These are phyloP conservation scores for Malurus leucopterus DNA, from an alignment of 2,797 vertebrate species.

Conservation along the genomic window DNA sequence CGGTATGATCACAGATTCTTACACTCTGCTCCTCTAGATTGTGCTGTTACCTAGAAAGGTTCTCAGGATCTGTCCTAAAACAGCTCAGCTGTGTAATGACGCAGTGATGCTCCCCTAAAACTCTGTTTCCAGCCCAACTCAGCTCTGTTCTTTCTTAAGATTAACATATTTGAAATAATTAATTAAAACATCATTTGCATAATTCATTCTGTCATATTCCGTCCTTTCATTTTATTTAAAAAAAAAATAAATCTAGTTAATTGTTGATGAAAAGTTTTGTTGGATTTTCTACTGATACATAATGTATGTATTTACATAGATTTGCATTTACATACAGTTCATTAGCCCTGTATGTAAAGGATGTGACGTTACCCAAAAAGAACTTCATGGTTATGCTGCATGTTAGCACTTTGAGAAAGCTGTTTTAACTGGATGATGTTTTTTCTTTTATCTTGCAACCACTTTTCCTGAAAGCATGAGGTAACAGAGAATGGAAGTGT, in stretches of 20 bases:
- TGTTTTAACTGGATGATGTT: not conserved
- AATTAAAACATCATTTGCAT: too few species aligned
- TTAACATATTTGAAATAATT: not conserved
- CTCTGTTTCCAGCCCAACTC: fast-evolving
- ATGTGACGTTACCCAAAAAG: not conserved
- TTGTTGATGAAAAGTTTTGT: not conserved
- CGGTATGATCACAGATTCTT: not conserved
- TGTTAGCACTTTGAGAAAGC: not conserved
- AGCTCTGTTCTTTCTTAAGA: not conserved
- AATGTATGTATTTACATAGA: not conserved
- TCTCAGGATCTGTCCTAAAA: not conserved
- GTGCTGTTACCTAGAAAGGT: not conserved
- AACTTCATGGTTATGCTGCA: not conserved
- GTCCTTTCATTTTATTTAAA: not conserved
- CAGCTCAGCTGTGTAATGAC: not conserved
- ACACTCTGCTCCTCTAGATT: not conserved
- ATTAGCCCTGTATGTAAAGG: not conserved
- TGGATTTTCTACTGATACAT: not conserved
- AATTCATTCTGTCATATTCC: not conserved
- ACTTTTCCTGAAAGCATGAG: not conserved
- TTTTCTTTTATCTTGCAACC: not conserved
- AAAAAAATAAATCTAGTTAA: not conserved
- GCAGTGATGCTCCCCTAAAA: not conserved
- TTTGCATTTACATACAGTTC: too few species aligned
- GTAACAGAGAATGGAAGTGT: not conserved